phyloP scores from a whole-genome alignment of 1,140 invertebrate species.

The Latrodectus geometricus region DNA sequence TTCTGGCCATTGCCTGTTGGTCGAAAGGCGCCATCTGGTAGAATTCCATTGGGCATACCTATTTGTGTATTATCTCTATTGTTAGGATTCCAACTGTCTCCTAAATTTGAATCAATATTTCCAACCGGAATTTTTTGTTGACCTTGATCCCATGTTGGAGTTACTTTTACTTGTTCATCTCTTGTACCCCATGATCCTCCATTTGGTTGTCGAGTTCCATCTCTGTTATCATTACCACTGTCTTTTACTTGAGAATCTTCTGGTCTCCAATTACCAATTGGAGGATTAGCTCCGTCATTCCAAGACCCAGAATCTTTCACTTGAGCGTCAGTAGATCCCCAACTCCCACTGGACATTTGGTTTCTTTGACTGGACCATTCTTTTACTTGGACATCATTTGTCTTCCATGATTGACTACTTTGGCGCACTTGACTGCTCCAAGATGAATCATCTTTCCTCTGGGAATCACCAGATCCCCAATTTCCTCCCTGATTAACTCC shows the following conservation, averaged over 20 bases:
- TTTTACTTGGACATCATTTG: slow-evolving; percentile 21
- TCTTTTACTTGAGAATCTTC: slow-evolving; percentile 51
- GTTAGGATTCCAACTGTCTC: neutral
- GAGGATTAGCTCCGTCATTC: neutral
- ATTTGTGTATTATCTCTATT: neutral
- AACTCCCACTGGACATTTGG: neutral
- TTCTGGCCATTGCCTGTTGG: neutral
- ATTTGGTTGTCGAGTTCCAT: slow-evolving; percentile 65
- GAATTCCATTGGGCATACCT: neutral
- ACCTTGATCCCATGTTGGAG: neutral
- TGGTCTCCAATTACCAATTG: neutral
- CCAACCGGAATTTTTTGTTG: neutral
- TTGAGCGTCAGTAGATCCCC: neutral
- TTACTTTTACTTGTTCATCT: slow-evolving; percentile 20
- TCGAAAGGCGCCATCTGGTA: neutral
- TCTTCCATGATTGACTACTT: neutral
- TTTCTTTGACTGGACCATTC: neutral
- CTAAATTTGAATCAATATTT: neutral
- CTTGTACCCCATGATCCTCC: neutral
- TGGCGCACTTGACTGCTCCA: neutral
- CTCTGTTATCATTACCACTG: slow-evolving; percentile 63
- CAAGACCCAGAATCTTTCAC: slow-evolving; percentile 9
- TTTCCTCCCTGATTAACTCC: slow-evolving; percentile 4
- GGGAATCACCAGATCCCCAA: neutral
- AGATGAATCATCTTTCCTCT: neutral